Evolutionary conservation across 2,797 vertebrate genomes (phyloP).

Genomic region (Novumbra hubbsi): DNA sequence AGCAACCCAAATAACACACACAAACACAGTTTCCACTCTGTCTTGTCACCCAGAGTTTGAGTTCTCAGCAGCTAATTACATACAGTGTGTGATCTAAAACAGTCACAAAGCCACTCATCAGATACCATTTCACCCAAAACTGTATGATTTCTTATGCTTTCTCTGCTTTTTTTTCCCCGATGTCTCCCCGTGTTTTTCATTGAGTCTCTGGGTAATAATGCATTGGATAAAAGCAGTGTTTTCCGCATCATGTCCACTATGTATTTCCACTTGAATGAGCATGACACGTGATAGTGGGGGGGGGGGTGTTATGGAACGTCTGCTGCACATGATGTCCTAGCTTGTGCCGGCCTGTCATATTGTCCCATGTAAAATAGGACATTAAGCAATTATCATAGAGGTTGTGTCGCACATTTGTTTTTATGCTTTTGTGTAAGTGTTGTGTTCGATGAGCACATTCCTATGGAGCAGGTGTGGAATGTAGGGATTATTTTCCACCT

Average conservation of each 20-base stretch:
- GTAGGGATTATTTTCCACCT: not conserved
- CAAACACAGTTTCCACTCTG: conserved; percentile 13
- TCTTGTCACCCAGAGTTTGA: conserved; percentile 28
- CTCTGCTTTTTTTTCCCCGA: conserved; percentile 29
- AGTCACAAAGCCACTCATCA: conserved; percentile 3
- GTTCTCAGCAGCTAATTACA: conserved; percentile 43
- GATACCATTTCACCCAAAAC: conserved; percentile 7
- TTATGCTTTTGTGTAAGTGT: not conserved
- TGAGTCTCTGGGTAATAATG: not conserved
- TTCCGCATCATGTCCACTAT: not conserved
- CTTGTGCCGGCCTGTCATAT: not conserved
- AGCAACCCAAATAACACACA: not conserved
- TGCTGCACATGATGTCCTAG: not conserved
- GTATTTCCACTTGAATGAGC: not conserved
- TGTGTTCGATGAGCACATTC: not conserved
- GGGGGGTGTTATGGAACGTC: not conserved
- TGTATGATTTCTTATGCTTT: conserved; percentile 20
- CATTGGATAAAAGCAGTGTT: not conserved
- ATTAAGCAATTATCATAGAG: not conserved
- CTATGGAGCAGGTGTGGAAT: not conserved
- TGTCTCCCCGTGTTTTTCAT: not conserved
- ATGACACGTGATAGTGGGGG: not conserved
- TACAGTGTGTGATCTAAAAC: conserved; percentile 34
- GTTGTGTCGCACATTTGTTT: not conserved
- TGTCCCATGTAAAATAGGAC: not conserved